Evolutionary conservation across 2,113 vertebrate genomes (phyloP), one percentile per base, ranked within the genome.

Genomic region (Bufo gargarizans): DNA sequence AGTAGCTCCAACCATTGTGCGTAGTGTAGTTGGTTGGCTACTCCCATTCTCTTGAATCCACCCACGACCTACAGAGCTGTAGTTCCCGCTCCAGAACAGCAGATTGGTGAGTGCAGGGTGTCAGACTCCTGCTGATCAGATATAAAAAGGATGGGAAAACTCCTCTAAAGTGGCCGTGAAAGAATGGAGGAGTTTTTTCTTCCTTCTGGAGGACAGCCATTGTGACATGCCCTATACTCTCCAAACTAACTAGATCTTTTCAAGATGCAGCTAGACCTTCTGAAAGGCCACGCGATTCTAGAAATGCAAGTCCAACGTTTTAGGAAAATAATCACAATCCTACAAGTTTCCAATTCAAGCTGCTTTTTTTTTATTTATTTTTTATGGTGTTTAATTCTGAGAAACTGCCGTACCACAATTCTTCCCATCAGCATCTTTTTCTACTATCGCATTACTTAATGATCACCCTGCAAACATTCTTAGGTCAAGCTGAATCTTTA

Each of bases 401-500:
- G 55, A 81, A n/a, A 61, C 78, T 33, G 8, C 45, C 3, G 16
- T 10, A 11, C 58, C 56, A 1, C 13, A 13, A 10, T 49, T 82
- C 59, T 65, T 65, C 8, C 86, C 49, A 61, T 71, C 74, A 47
- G 86, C 86, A 72, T 19, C 78, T 82, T 56, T 82, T 33, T 58
- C 22, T 22, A 13, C 61, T 6, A 82, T 82, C 77, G 22, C 65
- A 72, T 87, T 87, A 82, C 86, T 71, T 71, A 82, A 82, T 43
- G 45, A 83, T 82, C 56, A 33, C 56, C 56, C 67, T 43, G 47
- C 45, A 88, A 76, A 83, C 72, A 72, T 49, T 61, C 69, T 82
- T 12, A 56, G 69, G 80, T 83, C 86, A 77, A 83, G 71, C 4
- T 47, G 58, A 83, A 88, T 63, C 80, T 88, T 53, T 77, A 83